Conservation (phyloP, 2,888 invertebrate species). For the Cyrtodaria siliqua region DNA sequence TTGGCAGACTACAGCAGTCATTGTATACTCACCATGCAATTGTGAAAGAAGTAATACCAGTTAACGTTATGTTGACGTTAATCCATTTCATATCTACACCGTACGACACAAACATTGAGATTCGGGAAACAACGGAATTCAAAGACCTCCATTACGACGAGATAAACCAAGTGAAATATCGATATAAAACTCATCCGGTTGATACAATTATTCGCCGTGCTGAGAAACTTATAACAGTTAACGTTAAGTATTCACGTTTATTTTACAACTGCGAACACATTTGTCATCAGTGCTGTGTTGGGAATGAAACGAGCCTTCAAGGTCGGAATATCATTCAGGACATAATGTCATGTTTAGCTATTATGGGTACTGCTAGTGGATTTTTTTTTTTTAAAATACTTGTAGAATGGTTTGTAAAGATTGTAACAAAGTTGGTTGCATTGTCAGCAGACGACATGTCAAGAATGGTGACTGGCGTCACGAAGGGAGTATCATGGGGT, state of each 20-base stretch:
- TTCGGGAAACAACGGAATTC: constrained; percentile 37
- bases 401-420: constrained; percentile 18
- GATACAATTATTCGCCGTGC: constrained; percentile 36
- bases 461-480: background rate
- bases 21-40: constrained; percentile 46
- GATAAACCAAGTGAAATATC: constrained; percentile 34
- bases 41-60: constrained; percentile 30
- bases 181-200: constrained; percentile 12
- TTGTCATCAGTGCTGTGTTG: constrained; percentile 43
- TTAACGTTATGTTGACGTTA: constrained; percentile 9
- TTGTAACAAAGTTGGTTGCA: constrained; percentile 12
- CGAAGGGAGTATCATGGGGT: constrained; percentile 17
- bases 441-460: constrained; percentile 30
- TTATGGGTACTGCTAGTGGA: constrained; percentile 10
- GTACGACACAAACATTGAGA: constrained; percentile 20
- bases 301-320: constrained; percentile 37
- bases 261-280: constrained; percentile 46
- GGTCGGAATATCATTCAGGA: background rate
- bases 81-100: constrained; percentile 38
- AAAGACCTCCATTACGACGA: constrained; percentile 25
- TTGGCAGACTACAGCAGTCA: constrained; percentile 8
- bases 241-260: background rate
- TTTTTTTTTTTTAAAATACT: no score
- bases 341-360: constrained; percentile 4
- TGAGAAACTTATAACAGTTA: constrained; percentile 4